Evolutionary conservation across 2,888 invertebrate species (phyloP).

Genomic region (Nudaria mundana): DNA sequence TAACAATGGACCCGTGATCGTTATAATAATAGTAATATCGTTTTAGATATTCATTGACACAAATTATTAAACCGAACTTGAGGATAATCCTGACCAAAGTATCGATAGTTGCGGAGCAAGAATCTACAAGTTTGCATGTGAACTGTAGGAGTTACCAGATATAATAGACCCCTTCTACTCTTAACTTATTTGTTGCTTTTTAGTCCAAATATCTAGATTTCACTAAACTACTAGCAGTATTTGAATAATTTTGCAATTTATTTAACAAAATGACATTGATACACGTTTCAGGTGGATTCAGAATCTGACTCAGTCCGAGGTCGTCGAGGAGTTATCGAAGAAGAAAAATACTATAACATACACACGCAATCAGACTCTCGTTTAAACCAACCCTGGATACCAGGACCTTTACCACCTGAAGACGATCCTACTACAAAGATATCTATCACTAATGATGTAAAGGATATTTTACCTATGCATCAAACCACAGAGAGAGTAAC

Average conservation of each 20-base stretch:
- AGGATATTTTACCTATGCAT: slow-evolving; percentile 51
- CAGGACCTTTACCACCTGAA: slow-evolving; percentile 60
- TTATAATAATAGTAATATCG: no score
- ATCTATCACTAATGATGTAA: slow-evolving; percentile 60
- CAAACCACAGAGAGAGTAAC: slow-evolving; percentile 71
- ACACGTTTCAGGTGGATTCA: slow-evolving; percentile 41
- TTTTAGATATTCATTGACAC: no score
- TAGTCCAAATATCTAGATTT: no score
- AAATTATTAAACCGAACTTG: no score
- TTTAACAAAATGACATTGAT: no score
- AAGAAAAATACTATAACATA: slow-evolving; percentile 69
- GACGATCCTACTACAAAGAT: slow-evolving; percentile 69
- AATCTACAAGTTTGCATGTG: no score
- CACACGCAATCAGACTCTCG: slow-evolving; percentile 47
- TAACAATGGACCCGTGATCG: no score
- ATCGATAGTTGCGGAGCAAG: no score
- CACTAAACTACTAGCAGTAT: not conserved
- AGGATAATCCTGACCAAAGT: no score
- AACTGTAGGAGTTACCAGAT: no score
- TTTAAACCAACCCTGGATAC: slow-evolving; percentile 63
- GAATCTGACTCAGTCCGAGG: slow-evolving; percentile 53
- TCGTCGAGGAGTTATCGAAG: slow-evolving; percentile 72
- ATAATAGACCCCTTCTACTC: no score
- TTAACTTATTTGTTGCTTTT: no score
- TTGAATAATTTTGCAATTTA: not conserved